Conservation (phyloP, 2,888 invertebrate species). For the Leptinotarsa haldemani region DNA sequence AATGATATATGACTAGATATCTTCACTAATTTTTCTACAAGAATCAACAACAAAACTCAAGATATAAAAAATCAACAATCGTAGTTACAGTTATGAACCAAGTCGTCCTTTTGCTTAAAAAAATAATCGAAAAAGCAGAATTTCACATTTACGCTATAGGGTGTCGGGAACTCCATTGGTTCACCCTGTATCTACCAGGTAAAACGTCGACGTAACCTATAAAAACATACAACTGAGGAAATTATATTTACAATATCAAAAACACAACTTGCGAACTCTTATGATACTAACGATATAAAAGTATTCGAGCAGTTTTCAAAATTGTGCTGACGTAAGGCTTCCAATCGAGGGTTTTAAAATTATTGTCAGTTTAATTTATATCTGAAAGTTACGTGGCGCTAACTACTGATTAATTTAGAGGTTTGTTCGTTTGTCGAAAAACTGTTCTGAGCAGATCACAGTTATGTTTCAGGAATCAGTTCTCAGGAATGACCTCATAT, state of each 20-base stretch:
- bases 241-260: slow-evolving; percentile 16
- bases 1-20: slow-evolving; percentile 47
- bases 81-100: slow-evolving; percentile 36
- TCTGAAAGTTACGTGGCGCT: background rate
- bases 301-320: slow-evolving; percentile 21
- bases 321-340: slow-evolving; percentile 28
- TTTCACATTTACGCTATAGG: slow-evolving; percentile 34
- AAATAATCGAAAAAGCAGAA: slow-evolving; percentile 37
- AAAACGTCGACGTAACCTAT: slow-evolving; percentile 23
- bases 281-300: slow-evolving; percentile 16
- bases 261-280: slow-evolving; percentile 22
- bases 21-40: slow-evolving; percentile 41
- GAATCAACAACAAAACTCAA: slow-evolving; percentile 45
- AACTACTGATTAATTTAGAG: too few relatives aligned
- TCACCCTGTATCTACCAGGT: slow-evolving; percentile 31
- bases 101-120: slow-evolving; percentile 35
- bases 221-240: slow-evolving; percentile 5
- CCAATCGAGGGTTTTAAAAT: slow-evolving; percentile 27
- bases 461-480: too few relatives aligned
- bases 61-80: slow-evolving; percentile 39
- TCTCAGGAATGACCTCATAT: too few relatives aligned
- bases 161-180: slow-evolving; percentile 32
- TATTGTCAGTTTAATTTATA: slow-evolving; percentile 32
- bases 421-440: too few relatives aligned
- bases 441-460: too few relatives aligned